phyloP scores from a whole-genome alignment of 2,797 vertebrate genomes.

The Alouatta caraya region DNA sequence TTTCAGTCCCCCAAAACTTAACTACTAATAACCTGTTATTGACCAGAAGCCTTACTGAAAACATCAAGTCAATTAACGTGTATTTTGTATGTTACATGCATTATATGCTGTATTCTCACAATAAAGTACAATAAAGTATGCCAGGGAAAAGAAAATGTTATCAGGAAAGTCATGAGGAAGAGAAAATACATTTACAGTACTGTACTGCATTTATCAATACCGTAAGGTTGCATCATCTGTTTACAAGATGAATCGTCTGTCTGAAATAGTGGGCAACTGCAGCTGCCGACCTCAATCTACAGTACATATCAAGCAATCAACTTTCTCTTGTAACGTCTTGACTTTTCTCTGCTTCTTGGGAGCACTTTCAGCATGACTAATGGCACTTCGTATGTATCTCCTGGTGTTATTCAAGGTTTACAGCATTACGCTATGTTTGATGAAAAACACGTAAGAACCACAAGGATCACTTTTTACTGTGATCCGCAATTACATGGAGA shows the following conservation, averaged over 20 bases:
- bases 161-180: background rate
- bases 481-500: background rate
- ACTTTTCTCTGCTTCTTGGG: background rate
- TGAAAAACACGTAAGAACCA: background rate
- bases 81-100: background rate
- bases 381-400: background rate
- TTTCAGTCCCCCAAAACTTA: background rate
- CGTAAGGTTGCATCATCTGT: background rate
- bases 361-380: background rate
- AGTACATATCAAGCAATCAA: background rate
- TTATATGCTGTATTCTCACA: background rate
- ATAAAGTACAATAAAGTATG: background rate
- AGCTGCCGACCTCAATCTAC: background rate
- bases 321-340: background rate
- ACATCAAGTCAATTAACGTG: background rate
- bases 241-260: background rate
- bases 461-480: background rate
- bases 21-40: background rate
- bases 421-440: background rate
- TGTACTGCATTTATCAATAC: background rate
- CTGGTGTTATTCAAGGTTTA: background rate
- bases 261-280: background rate
- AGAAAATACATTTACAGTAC: background rate
- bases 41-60: background rate
- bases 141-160: background rate